Conservation (phyloP, 2,797 vertebrate species). For the Podarcis siculus region DNA sequence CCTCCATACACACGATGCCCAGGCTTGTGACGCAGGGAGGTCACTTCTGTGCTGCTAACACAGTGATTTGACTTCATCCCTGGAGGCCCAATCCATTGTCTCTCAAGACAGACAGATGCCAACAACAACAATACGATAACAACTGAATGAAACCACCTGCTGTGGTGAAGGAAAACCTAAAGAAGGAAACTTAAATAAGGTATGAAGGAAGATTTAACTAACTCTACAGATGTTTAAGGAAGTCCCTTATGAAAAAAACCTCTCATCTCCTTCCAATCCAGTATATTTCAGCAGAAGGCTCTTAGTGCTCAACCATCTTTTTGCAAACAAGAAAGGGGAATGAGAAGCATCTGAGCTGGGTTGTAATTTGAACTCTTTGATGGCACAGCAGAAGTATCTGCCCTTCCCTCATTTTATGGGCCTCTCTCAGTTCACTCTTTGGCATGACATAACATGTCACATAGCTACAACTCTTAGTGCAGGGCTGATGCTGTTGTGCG, state of each 20-base stretch:
- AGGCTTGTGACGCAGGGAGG: no score
- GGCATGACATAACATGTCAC: constrained; percentile 35
- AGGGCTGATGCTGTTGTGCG: not conserved
- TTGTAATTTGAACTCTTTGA: constrained; percentile 37
- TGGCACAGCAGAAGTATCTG: constrained; percentile 27
- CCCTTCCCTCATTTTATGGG: constrained; percentile 18
- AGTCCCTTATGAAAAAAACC: not conserved
- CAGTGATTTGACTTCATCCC: no score
- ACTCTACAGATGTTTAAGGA: constrained; percentile 16
- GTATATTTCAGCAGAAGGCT: not conserved
- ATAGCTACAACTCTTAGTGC: constrained; percentile 5
- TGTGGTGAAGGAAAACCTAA: not conserved
- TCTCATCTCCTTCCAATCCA: constrained; percentile 12
- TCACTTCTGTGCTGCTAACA: no score
- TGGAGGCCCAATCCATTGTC: no score
- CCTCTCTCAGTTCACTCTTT: not conserved
- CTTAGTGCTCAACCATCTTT: constrained; percentile 37
- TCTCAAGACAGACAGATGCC: no score
- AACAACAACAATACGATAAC: no score
- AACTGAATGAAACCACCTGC: not conserved
- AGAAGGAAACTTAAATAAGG: not conserved
- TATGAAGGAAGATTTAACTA: constrained; percentile 39
- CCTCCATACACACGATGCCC: no score
- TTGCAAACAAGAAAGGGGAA: constrained; percentile 30
- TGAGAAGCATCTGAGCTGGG: constrained; percentile 3